Base-by-base conservation (phyloP, 2,113 vertebrate genomes). In the Phrynosoma platyrhinos region DNA sequence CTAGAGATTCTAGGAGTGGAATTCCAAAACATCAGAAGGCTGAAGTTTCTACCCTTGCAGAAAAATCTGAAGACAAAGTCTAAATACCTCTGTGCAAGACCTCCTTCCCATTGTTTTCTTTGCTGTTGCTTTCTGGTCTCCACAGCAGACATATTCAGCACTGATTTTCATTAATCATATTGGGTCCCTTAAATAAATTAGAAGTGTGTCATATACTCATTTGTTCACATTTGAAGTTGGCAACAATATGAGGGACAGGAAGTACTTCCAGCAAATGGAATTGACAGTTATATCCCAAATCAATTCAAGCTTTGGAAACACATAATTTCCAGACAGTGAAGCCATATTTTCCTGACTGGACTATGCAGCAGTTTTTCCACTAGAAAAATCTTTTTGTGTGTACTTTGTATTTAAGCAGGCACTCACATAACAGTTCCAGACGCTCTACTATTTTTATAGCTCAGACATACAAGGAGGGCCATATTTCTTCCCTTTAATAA, bases 351-450 rank as follows among this genome's bases (percentile, higher is more conserved):
- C 30, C 83, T 89, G 64, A 88, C 88, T 84, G 32, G 79, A 90
- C 1, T 6, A 92, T 36, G 86, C 92, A 89, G 82, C 25, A 78
- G 42, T 88, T 92, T 82, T 88, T 71, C 90, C 90, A 87, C 82
- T 88, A 87, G 72, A 91, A 91, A 87, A 87, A 74, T 47, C 2
- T 89, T 90, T 83, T 32, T 36, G 0, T 62, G 32, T 10, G 2
- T 13, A 4, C 76, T 87, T 75, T 88, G 89, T 81, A 86, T 92
- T 88, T 92, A 90, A 89, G 84, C 92, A 69, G 14, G 20, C 42
- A 87, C 87, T 55, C 90, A 93, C 87, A 94, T 94, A 96, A 93
- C 93, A 81, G 91, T 96, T 96, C 93, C 95, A 96, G 95, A 93
- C 84, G 88, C 90, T 47, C 18, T 7, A 81, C 86, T 94, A 92